These are phyloP conservation scores for Notamacropus eugenii DNA, from an alignment of 2,797 vertebrate species.

Conservation along the genomic window DNA sequence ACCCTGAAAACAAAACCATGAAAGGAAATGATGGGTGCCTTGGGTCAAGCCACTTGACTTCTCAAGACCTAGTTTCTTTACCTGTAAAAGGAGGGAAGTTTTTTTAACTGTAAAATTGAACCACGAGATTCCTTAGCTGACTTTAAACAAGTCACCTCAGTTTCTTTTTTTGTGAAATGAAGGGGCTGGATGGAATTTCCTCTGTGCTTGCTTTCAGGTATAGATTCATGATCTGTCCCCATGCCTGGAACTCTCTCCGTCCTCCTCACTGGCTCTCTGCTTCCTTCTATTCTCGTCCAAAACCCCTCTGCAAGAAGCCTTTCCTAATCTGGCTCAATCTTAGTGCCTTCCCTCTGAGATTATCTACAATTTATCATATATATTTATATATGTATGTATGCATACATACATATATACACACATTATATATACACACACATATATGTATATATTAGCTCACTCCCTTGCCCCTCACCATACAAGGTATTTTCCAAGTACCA, in stretches of 20 bases:
- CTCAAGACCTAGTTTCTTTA: not conserved
- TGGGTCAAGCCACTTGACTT: not conserved
- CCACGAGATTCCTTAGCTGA: not conserved
- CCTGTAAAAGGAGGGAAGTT: not conserved
- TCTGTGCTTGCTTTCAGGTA: not conserved
- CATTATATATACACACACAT: too few species aligned
- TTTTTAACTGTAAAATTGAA: not conserved
- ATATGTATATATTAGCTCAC: not conserved
- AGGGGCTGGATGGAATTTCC: not conserved
- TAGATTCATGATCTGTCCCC: not conserved
- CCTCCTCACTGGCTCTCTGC: not conserved
- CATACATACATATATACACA: not conserved
- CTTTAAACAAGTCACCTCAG: not conserved
- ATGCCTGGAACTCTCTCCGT: not conserved
- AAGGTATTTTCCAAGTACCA: slow-evolving; percentile 24
- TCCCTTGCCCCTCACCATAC: not conserved
- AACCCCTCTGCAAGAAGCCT: not conserved
- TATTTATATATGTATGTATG: too few species aligned
- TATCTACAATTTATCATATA: not conserved
- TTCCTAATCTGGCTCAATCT: not conserved
- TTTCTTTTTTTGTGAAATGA: not conserved
- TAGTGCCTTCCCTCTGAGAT: not conserved
- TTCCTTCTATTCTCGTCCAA: not conserved
- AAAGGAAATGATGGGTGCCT: not conserved
- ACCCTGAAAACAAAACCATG: slow-evolving; percentile 29